Percentiles rank a stretch among this genome's conserved stretches.
Conservation (phyloP, 2,797 vertebrate genomes). For the Syngnathus acus region DNA sequence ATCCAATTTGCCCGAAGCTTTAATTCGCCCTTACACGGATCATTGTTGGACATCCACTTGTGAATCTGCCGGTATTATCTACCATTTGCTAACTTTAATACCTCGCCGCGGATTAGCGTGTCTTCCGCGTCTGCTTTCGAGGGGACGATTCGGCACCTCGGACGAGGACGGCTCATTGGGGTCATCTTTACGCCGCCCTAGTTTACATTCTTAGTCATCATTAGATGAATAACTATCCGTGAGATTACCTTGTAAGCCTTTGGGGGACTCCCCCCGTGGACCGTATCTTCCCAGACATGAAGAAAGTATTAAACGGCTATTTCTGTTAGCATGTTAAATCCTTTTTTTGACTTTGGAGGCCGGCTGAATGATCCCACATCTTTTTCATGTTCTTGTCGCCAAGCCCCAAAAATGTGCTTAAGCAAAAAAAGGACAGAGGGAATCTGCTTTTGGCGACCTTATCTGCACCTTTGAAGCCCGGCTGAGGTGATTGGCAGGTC, state of each 20-base stretch:
- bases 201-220: conserved; percentile 70
- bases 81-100: conserved; percentile 72
- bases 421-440: conserved; percentile 48
- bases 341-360: conserved; percentile 34
- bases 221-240: conserved; percentile 75
- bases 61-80: conserved; percentile 67
- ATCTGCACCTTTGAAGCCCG: conserved; percentile 71
- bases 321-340: conserved; percentile 52
- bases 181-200: conserved; percentile 55
- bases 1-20: conserved; percentile 65
- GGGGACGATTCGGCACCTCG: conserved; percentile 66
- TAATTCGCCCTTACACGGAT: conserved; percentile 60
- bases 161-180: conserved; percentile 59
- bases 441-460: conserved; percentile 71
- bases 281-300: conserved; percentile 46
- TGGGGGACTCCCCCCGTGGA: conserved; percentile 38
- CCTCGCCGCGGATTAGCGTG: conserved; percentile 57
- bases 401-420: conserved; percentile 48
- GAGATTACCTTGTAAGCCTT: conserved; percentile 70
- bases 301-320: conserved; percentile 59
- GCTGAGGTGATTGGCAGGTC: conserved; percentile 74
- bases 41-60: conserved; percentile 60
- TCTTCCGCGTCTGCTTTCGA: conserved; percentile 52
- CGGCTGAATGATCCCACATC: conserved; percentile 54
- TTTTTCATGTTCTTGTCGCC: conserved; percentile 51